phyloP scores from a whole-genome alignment of 1,140 invertebrate genomes.

The Neocloeon triangulifer region DNA sequence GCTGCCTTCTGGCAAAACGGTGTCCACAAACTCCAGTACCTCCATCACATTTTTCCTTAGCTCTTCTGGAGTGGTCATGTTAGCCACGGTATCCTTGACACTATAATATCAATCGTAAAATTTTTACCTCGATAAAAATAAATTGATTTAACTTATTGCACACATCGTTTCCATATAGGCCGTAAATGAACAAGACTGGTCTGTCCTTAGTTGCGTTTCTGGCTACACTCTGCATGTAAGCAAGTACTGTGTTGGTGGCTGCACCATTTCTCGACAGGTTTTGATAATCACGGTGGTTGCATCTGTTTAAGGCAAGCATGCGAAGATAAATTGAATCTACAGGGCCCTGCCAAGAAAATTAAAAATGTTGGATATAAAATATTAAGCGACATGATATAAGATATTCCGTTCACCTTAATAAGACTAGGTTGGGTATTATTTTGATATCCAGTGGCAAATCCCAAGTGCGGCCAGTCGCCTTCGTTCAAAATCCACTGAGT shows the following conservation, averaged over 20 bases:
- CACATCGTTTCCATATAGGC: slow-evolving; percentile 26
- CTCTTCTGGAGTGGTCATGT: slow-evolving; percentile 20
- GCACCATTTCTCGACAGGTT: slow-evolving; percentile 25
- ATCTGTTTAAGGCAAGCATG: slow-evolving; percentile 16
- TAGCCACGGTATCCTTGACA: slow-evolving; percentile 16
- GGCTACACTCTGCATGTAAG: slow-evolving; percentile 14
- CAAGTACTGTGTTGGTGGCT: slow-evolving; percentile 10
- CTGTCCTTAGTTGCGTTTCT: slow-evolving; percentile 16
- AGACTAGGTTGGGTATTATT: slow-evolving; percentile 9
- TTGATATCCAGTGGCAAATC: slow-evolving; percentile 20
- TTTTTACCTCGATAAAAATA: too few relatives aligned
- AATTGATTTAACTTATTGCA: slow-evolving; percentile 19
- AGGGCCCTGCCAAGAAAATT: slow-evolving; percentile 8
- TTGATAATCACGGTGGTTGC: slow-evolving; percentile 28
- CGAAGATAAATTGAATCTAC: slow-evolving; percentile 13
- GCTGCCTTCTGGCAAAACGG: slow-evolving; percentile 18
- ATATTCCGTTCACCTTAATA: slow-evolving; percentile 7
- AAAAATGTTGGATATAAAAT: background rate
- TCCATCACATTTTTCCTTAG: slow-evolving; percentile 15
- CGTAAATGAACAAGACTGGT: slow-evolving; percentile 21
- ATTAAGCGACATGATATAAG: background rate
- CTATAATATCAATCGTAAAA: too few relatives aligned
- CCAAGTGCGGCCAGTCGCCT: slow-evolving; percentile 26
- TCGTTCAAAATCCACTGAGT: slow-evolving; percentile 21
- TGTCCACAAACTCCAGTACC: slow-evolving; percentile 17